Conservation (phyloP, 2,797 vertebrate genomes). For the Sphenopsis melanotis region DNA sequence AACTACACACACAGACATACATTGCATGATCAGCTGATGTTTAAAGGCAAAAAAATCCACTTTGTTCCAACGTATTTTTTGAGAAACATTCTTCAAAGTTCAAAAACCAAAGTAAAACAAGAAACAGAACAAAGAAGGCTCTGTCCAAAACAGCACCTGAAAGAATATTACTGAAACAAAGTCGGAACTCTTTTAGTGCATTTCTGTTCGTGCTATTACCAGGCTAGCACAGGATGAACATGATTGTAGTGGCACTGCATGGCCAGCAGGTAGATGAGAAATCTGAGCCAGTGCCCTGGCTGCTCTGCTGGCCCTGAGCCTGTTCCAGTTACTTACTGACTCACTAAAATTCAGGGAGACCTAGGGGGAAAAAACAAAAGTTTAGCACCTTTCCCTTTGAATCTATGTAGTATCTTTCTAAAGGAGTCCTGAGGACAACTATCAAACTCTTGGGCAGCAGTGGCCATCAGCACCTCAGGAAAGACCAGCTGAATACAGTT, state of each 20-base stretch:
- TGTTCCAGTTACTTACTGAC: neutral
- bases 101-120: neutral
- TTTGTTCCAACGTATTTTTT: neutral
- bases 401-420: neutral
- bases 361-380: rapidly evolving
- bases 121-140: neutral
- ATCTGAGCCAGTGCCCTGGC: neutral
- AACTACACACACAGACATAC: neutral
- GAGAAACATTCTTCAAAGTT: neutral
- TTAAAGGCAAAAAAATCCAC: neutral
- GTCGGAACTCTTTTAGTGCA: neutral
- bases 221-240: neutral
- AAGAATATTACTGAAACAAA: neutral
- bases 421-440: neutral
- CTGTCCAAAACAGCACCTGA: neutral
- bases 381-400: neutral
- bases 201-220: neutral
- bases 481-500: neutral
- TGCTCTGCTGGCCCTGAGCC: neutral
- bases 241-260: neutral
- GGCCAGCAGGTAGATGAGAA: neutral
- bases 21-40: neutral
- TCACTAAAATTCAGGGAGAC: neutral
- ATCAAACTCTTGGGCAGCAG: neutral
- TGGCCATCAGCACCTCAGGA: neutral